Conservation (phyloP, 2,113 vertebrate species). For the Plecturocebus donacophilus region DNA sequence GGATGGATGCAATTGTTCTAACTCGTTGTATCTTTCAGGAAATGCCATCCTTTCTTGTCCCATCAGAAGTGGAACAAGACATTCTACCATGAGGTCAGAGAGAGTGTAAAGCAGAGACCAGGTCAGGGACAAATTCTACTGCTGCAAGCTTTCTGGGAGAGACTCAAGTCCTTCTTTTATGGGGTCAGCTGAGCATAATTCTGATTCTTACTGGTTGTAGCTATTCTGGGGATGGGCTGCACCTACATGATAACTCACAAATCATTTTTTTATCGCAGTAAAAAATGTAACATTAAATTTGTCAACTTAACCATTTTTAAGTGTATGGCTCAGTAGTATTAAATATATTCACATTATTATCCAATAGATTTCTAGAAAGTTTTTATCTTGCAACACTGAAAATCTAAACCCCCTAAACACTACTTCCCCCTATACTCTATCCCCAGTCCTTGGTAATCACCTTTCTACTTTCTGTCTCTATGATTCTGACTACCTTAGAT, state of each 20-base stretch:
- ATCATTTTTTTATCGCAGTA: neutral
- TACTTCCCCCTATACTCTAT: neutral
- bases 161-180: neutral
- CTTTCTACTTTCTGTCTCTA: neutral
- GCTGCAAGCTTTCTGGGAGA: neutral
- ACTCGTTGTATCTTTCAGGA: neutral
- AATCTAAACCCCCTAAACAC: neutral
- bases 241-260: neutral
- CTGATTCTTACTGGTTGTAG: neutral
- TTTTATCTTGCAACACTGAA: neutral
- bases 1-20: neutral
- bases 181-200: neutral
- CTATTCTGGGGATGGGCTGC: neutral
- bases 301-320: neutral
- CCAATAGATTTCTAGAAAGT: neutral
- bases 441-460: neutral
- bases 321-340: neutral
- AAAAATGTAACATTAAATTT: neutral
- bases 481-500: neutral
- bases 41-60: neutral
- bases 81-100: neutral
- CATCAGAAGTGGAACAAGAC: neutral
- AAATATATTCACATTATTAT: neutral
- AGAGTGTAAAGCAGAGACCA: neutral
- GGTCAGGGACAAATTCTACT: neutral